A percentile compares a stretch with the other conserved stretches of the same genome.
These are phyloP conservation scores for Chrysopilus asiliformis DNA, from an alignment of 2,888 invertebrate species.

Conservation along the genomic window DNA sequence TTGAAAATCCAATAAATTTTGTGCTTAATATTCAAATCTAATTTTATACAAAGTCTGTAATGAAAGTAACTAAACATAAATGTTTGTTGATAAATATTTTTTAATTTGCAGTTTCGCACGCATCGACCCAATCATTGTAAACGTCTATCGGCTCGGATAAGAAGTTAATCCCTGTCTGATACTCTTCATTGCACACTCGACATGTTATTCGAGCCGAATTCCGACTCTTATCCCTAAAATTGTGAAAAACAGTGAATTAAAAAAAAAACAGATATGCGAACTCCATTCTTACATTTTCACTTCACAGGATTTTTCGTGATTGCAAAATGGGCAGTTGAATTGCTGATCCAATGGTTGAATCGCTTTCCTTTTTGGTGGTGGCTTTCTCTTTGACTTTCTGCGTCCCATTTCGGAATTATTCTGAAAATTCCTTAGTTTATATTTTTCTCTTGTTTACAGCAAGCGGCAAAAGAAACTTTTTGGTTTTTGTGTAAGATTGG, in stretches of 20 bases:
- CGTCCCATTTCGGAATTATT: no score
- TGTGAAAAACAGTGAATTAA: neutral
- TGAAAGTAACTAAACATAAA: no score
- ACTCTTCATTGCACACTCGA: conserved; percentile 90
- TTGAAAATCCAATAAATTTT: no score
- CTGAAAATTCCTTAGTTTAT: no score
- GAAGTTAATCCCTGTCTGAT: conserved; percentile 91
- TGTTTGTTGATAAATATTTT: no score
- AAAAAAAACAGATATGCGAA: neutral
- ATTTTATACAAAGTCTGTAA: no score
- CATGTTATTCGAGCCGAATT: conserved; percentile 93
- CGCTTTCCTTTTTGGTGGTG: conserved; percentile 85
- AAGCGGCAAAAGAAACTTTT: no score
- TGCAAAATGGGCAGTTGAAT: conserved; percentile 99
- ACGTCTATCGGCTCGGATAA: conserved; percentile 96
- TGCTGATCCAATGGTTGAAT: conserved; percentile 88
- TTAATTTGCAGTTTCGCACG: conserved; percentile 89
- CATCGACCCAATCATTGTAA: conserved; percentile 99
- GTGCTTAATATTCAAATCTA: no score
- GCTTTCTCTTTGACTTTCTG: conserved; percentile 92
- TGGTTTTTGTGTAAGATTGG: no score
- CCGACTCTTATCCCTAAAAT: conserved; percentile 80
- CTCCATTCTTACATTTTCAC: conserved; percentile 82
- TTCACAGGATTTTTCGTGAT: conserved; percentile 98
- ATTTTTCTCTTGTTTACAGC: no score